A percentile compares a stretch with the other conserved stretches of the same genome.
Evolutionary conservation across 2,888 invertebrate species (phyloP).

Genomic region (Scaptomyza reducta): DNA sequence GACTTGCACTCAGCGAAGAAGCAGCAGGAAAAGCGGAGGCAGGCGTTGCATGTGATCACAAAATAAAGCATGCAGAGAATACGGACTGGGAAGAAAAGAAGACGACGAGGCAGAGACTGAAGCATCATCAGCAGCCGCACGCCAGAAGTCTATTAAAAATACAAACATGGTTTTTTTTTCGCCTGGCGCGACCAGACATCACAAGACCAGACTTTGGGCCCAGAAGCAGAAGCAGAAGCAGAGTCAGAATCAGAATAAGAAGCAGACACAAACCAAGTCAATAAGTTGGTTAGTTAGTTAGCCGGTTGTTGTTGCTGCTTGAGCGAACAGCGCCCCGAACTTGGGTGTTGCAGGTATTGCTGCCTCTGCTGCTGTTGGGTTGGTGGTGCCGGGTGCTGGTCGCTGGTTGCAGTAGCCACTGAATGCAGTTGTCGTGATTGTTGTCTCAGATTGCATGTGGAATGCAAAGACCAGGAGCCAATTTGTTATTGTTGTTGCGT

Average conservation of each 20-base stretch:
- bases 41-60: conserved; percentile 52
- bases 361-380: conserved; percentile 22
- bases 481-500: conserved; percentile 76
- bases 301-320: conserved; percentile 48
- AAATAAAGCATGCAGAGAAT: conserved; percentile 28
- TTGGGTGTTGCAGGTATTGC: conserved; percentile 61
- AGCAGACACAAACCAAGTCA: conserved; percentile 51
- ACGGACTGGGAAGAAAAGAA: neutral
- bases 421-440: conserved; percentile 80
- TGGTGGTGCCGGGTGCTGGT: conserved; percentile 13
- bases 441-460: conserved; percentile 79
- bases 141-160: conserved; percentile 72
- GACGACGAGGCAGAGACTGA: conserved; percentile 2
- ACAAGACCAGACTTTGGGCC: conserved; percentile 51
- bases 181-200: conserved; percentile 56
- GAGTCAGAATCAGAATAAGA: conserved; percentile 21
- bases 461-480: conserved; percentile 83
- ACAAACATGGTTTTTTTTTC: conserved; percentile 50
- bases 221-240: conserved; percentile 20
- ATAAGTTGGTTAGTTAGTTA: conserved; percentile 61
- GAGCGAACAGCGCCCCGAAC: conserved; percentile 43
- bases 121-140: conserved; percentile 29
- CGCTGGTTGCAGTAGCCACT: conserved; percentile 45
- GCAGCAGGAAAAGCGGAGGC: conserved; percentile 3
- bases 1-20: conserved; percentile 18